Percentiles rank a stretch among this genome's conserved stretches.
phyloP scores from a whole-genome alignment of 35 echinoderm and acorn worm species.

The Heliocidaris erythrogramma region DNA sequence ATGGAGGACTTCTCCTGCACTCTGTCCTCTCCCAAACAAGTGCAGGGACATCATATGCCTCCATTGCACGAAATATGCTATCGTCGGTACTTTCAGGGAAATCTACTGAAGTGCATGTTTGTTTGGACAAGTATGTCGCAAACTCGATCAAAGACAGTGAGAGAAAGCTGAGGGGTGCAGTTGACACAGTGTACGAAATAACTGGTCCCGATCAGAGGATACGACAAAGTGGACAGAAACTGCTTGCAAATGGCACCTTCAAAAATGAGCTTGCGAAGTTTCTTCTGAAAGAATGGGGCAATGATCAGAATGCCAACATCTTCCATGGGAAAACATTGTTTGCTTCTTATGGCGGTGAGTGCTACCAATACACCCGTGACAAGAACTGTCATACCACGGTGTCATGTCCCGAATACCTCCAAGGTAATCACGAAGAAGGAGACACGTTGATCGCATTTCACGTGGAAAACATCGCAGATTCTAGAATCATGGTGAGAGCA shows the following conservation, averaged over 20 bases:
- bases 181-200: conserved; percentile 44
- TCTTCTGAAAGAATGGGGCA: conserved; percentile 68
- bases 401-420: conserved; percentile 54
- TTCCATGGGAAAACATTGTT: conserved; percentile 62
- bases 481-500: conserved; percentile 62
- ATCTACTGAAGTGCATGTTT: conserved; percentile 55
- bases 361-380: conserved; percentile 57
- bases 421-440: conserved; percentile 82
- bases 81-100: conserved; percentile 45
- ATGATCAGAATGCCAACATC: conserved; percentile 59
- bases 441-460: conserved; percentile 72
- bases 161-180: conserved; percentile 51
- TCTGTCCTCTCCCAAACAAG: conserved; percentile 59
- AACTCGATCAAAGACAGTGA: conserved; percentile 68
- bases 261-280: conserved; percentile 82
- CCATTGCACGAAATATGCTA: conserved; percentile 50
- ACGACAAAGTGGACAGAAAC: conserved; percentile 68
- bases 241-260: conserved; percentile 69
- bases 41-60: not conserved
- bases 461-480: conserved; percentile 43
- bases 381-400: conserved; percentile 42
- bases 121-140: conserved; percentile 57
- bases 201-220: conserved; percentile 68
- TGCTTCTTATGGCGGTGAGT: conserved; percentile 69
- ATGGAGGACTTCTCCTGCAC: conserved; percentile 60